Evolutionary conservation across 2,888 invertebrate species (phyloP), one percentile per base, ranked within the genome.

Genomic region (Polydrusus tereticollis): DNA sequence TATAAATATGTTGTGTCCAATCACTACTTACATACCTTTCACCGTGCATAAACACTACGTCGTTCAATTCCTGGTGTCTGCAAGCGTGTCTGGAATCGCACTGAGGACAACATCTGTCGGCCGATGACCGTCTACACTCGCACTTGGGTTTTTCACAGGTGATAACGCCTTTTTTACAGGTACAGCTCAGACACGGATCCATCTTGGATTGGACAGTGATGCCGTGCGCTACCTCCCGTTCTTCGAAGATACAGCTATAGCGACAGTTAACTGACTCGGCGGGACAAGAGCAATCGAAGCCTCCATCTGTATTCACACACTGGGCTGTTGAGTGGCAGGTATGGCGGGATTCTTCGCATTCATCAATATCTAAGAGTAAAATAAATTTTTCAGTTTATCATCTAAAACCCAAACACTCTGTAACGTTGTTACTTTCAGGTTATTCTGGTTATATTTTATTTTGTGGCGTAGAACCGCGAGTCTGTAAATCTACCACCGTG

Each of bases 241-340:
- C 91, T 81, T 93, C 91, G 87, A 92, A 92, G 84, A 91, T 89
- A 84, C 95, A 95, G 89, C 91, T 91, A 78, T 92, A 87, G 84
- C 89, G 90, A 84, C 93, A 93, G 38, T 77, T 74, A 2, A 76
- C 72, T 36, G 85, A 79, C 45, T 82, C 81, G 23, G 81, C 84
- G 60, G 90, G 88, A 85, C 95, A 96, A 80, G 89, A 87, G 85
- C 96, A 96, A 79, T 88, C 87, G 86, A 93, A 96, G 66, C 93
- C 90, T 58, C 96, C 96, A 57, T 93, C 90, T 7, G 89, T 91
- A 85, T 96, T 96, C 78, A 92, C 87, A 86, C 96, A 96, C 78
- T 89, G 89, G 77, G 94, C 92, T 78, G 90, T 90, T 52, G 90
- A 88, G 83, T 94, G 94, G 84, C 96, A 96, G 73, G 93, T 93